Percentiles rank a stretch among this genome's conserved stretches.
Conservation (phyloP, 2,113 vertebrate genomes). For the Onychostruthus taczanowskii region DNA sequence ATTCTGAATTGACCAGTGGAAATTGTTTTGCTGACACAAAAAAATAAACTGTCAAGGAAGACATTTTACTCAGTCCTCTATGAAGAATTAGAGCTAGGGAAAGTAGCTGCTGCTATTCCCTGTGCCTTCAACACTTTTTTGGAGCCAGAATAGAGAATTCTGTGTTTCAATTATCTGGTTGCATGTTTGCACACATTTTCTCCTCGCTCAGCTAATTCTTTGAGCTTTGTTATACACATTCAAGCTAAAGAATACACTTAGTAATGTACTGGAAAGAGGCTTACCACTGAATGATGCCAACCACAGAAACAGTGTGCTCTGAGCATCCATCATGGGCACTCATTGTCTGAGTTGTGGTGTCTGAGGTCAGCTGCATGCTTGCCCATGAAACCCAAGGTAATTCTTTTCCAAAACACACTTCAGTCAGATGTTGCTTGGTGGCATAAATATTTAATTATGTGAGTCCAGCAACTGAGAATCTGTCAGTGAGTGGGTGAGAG, state of each 20-base stretch:
- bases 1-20: not conserved
- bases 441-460: not conserved
- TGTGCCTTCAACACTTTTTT: not conserved
- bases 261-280: not conserved
- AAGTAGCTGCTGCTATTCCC: not conserved
- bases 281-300: not conserved
- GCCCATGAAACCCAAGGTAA: not conserved
- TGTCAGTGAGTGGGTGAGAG: not conserved
- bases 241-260: constrained; percentile 24
- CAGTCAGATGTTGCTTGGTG: not conserved
- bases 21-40: not conserved
- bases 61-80: not conserved
- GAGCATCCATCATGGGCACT: not conserved
- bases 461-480: not conserved
- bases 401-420: not conserved
- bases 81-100: not conserved
- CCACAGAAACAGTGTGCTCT: not conserved
- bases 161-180: not conserved
- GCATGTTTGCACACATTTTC: not conserved
- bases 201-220: not conserved
- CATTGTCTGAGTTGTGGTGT: not conserved
- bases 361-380: not conserved
- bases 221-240: not conserved
- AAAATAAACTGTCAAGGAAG: not conserved
- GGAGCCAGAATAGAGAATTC: not conserved